Percentiles rank a stretch among this genome's conserved stretches.
Conservation (phyloP, 2,888 invertebrate genomes). For the Atherix ibis region DNA sequence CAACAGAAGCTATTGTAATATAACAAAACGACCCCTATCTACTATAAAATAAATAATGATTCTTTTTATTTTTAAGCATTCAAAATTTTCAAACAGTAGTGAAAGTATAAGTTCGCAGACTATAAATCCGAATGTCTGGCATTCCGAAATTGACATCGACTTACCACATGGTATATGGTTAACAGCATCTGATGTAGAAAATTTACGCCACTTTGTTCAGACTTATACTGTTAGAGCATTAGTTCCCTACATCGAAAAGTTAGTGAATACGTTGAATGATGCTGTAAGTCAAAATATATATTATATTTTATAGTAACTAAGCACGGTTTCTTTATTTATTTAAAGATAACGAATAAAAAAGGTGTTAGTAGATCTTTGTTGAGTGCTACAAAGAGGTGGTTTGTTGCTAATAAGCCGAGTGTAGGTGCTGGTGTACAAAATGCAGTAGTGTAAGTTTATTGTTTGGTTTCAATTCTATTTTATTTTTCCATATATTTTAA, state of each 20-base stretch:
- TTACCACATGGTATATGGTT: conserved; percentile 56
- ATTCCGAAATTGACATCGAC: conserved; percentile 37
- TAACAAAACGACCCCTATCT: not conserved
- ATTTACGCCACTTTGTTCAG: conserved; percentile 65
- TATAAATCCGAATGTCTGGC: conserved; percentile 41
- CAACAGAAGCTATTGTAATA: conserved; percentile 37
- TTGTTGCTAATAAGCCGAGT: conserved; percentile 77
- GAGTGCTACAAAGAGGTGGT: conserved; percentile 91
- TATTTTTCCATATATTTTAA: conserved; percentile 5
- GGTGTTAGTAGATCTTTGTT: conserved; percentile 85
- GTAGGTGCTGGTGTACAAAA: conserved; percentile 49
- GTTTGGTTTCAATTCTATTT: not conserved
- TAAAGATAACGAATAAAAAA: conserved; percentile 65
- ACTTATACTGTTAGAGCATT: conserved; percentile 77
- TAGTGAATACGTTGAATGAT: conserved; percentile 65
- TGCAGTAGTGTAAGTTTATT: conserved; percentile 60
- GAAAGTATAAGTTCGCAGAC: conserved; percentile 40
- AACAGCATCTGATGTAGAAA: conserved; percentile 68
- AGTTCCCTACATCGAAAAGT: conserved; percentile 81
- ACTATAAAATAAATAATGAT: conserved; percentile 3
- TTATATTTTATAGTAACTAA: too few species aligned
- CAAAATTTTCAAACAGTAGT: conserved; percentile 35
- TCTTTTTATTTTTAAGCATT: conserved; percentile 18
- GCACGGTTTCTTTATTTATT: conserved; percentile 8
- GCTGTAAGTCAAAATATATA: conserved; percentile 38